Evolutionary conservation across 2,888 invertebrate genomes (phyloP).

Genomic region (Cantharis rufa): DNA sequence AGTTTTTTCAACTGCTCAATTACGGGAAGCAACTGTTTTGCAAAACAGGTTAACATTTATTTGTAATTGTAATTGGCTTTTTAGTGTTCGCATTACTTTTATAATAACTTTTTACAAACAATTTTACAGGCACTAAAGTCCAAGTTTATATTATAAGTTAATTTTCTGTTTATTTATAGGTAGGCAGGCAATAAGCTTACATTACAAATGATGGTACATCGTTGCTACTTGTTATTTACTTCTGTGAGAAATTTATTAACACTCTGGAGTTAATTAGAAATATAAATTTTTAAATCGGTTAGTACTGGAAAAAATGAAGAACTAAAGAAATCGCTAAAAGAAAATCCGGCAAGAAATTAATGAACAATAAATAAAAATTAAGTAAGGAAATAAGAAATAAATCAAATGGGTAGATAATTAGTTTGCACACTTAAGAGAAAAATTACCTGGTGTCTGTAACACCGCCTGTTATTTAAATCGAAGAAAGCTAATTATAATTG

Average conservation of each 20-base stretch:
- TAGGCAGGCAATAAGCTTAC: background rate
- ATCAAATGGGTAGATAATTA: background rate
- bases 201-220: background rate
- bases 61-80: background rate
- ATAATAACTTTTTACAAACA: background rate
- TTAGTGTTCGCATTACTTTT: background rate
- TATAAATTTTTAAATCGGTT: background rate
- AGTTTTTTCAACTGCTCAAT: background rate
- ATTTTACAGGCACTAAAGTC: background rate
- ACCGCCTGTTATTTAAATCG: background rate
- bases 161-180: background rate
- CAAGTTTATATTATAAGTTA: background rate
- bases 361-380: background rate
- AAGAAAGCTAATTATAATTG: background rate
- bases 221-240: background rate
- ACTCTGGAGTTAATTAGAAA: background rate
- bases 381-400: background rate
- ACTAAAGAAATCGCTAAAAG: too few species aligned
- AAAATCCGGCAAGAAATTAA: background rate
- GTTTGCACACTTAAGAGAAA: background rate
- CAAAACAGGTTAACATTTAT: background rate
- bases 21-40: background rate
- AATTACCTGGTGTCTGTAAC: background rate
- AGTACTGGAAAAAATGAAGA: background rate
- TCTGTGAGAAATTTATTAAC: background rate